Evolutionary conservation across 2,797 vertebrate genomes (phyloP).

Genomic region (Pterois miles): DNA sequence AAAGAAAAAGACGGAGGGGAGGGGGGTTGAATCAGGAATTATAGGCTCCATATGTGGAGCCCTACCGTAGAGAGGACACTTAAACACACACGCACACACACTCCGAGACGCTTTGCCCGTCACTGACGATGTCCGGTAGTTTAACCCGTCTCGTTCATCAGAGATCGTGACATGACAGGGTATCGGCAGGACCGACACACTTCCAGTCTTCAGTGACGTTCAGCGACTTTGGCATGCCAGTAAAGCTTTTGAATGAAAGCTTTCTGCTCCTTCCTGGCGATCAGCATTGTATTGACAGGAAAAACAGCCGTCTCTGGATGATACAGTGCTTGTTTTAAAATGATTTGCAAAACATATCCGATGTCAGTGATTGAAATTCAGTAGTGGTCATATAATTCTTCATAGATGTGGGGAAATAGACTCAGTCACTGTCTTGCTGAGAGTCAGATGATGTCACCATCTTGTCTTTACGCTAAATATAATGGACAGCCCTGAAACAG

Average conservation of each 20-base stretch:
- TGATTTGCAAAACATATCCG: neutral
- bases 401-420: neutral
- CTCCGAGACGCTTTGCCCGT: neutral
- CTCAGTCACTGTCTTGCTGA: neutral
- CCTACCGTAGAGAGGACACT: conserved; percentile 15
- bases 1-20: conserved; percentile 47
- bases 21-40: conserved; percentile 37
- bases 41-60: conserved; percentile 68
- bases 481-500: neutral
- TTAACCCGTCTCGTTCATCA: conserved; percentile 22
- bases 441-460: neutral
- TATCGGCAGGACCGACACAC: neutral
- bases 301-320: neutral
- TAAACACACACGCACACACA: neutral
- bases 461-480: neutral
- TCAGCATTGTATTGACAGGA: conserved; percentile 1
- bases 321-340: neutral
- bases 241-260: neutral
- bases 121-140: neutral
- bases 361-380: neutral
- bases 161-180: neutral
- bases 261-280: neutral
- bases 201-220: neutral
- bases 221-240: neutral
- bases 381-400: neutral